Base-by-base conservation (phyloP, 2,888 invertebrate species). In the Geophilus truncorum region DNA sequence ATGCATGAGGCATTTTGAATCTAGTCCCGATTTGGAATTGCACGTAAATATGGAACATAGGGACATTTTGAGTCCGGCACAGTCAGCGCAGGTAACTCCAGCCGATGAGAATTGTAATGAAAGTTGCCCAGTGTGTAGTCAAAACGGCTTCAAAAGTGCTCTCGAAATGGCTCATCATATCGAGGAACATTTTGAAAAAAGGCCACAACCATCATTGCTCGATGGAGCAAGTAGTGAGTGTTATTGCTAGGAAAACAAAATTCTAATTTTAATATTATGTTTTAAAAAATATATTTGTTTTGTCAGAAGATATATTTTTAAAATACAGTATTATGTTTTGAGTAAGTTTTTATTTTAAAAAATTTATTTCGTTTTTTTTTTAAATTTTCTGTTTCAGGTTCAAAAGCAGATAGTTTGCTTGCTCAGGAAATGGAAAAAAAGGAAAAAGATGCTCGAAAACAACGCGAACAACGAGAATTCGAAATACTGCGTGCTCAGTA, bases 11-110 rank as follows among this genome's bases (percentile, higher is more conserved):
- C 91, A 91, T 84, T 91, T 92, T n/a, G 83, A 84, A 62, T 84
- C 85, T 28, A 84, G 84, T 40, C 91, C 92, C 1, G 93, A 94
- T 86, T 90, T 95, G 79, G 94, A 94, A 87, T 87, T 94, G 78
- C 95, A 95, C 86, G 94, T 95, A 0, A 94, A 94, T 88, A 92
- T 93, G 81, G 94, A 93, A 85, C 94, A 95, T 86, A 90, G 91
- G 85, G 94, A 94, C 88, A 92, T 94, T 84, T 88, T 93, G 81
- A 93, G 93, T 86, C 93, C 92, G 5, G 70, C 82, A 9, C 62
- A 75, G 28, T 79, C 78, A 5, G 36, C 79, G 9, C 79, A 76
- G 23, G 77, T 45, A 12, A 77, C 81, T 23, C 80, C 80, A 12
- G 78, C 36, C 9, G 82, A 82, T 36, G 82, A 82, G 76, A 82